A percentile compares a stretch with the other conserved stretches of the same genome.
Evolutionary conservation across 2,888 invertebrate genomes (phyloP).

Genomic region (Aleiodes alternator): DNA sequence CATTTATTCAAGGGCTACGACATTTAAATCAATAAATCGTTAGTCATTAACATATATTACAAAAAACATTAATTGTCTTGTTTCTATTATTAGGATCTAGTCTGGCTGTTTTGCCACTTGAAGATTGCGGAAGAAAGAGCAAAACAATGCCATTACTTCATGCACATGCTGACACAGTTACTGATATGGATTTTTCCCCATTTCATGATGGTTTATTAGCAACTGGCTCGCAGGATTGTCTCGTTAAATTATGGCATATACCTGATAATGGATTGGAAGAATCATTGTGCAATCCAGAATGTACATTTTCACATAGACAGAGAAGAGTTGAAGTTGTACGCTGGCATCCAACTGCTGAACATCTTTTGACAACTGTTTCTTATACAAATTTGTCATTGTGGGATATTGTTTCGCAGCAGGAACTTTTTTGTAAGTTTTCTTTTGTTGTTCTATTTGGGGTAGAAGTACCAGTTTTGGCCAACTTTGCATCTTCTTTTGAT

Average conservation of each 20-base stretch:
- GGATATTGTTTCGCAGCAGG: conserved; percentile 90
- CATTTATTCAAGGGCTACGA: not conserved
- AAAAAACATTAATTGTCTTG: not conserved
- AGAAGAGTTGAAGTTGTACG: conserved; percentile 91
- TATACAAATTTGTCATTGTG: conserved; percentile 89
- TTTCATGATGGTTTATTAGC: conserved; percentile 95
- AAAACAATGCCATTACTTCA: conserved; percentile 91
- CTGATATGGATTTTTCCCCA: conserved; percentile 96
- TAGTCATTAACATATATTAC: not conserved
- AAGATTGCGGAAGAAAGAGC: conserved; percentile 92
- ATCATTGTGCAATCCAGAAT: conserved; percentile 86
- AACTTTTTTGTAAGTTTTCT: conserved; percentile 82
- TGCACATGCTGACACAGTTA: conserved; percentile 92
- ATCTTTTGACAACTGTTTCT: conserved; percentile 90
- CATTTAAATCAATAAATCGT: conserved; percentile 23
- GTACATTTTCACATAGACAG: conserved; percentile 89
- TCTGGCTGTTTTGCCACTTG: conserved; percentile 91
- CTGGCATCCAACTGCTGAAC: conserved; percentile 94
- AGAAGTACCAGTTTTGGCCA: too few relatives aligned
- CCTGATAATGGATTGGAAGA: conserved; percentile 88
- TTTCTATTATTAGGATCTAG: conserved; percentile 82
- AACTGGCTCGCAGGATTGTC: conserved; percentile 92
- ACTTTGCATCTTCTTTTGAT: too few relatives aligned
- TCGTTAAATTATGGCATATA: conserved; percentile 93
- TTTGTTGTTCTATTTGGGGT: not conserved